A percentile compares a stretch with the other conserved stretches of the same genome.
phyloP scores from a whole-genome alignment of 2,113 vertebrate genomes.

The Thryonomys swinderianus region DNA sequence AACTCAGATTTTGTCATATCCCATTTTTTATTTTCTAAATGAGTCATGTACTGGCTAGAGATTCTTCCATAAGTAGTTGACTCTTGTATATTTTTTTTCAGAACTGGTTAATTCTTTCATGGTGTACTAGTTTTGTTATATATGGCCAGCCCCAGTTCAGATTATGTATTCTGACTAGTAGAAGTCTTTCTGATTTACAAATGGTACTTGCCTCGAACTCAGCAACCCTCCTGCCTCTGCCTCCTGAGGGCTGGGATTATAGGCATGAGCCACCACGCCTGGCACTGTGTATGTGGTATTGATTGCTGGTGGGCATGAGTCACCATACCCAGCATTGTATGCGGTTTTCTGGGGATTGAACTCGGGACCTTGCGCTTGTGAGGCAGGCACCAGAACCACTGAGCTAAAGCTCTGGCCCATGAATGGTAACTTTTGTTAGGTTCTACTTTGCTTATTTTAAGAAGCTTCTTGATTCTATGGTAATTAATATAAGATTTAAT shows the following conservation, averaged over 20 bases:
- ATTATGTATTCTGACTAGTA: neutral
- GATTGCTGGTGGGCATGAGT: too few species aligned
- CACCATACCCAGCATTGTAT: too few species aligned
- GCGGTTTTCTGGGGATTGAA: too few species aligned
- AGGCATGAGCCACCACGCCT: too few species aligned
- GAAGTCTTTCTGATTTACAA: neutral
- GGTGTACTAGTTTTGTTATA: neutral
- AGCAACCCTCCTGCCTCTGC: too few species aligned
- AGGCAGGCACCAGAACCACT: too few species aligned
- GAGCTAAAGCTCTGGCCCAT: too few species aligned
- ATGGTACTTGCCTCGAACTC: too few species aligned
- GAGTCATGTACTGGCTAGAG: neutral
- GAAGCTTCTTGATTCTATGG: neutral
- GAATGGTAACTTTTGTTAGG: neutral
- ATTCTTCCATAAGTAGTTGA: neutral
- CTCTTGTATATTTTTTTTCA: neutral
- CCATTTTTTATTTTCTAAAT: neutral
- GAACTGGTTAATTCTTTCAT: neutral
- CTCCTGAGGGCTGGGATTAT: too few species aligned
- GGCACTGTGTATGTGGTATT: too few species aligned
- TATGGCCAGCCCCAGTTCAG: neutral
- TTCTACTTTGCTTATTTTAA: neutral
- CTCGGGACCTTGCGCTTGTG: too few species aligned
- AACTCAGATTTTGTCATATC: constrained; percentile 11
- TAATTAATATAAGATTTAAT: neutral